phyloP scores from a whole-genome alignment of 2,797 vertebrate genomes.

The Pipistrellus pygmaeus region DNA sequence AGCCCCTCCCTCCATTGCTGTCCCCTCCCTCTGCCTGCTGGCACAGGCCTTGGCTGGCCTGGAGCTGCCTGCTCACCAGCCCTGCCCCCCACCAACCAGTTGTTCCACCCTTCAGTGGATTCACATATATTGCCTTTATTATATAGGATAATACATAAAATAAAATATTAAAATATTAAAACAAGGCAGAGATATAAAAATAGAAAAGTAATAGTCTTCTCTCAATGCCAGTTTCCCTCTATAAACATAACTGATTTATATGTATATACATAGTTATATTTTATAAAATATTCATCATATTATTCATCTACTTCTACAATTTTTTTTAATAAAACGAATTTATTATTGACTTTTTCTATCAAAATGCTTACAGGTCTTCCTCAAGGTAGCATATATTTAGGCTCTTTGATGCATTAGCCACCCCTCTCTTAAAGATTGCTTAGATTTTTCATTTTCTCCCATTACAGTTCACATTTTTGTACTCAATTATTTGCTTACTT shows the following conservation, averaged over 20 bases:
- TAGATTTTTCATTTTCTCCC: not conserved
- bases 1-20: fast-evolving
- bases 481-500: not conserved
- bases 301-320: not conserved
- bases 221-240: not conserved
- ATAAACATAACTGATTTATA: not conserved
- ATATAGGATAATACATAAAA: not conserved
- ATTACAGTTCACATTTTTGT: not conserved
- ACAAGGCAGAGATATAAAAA: not conserved
- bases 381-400: not conserved
- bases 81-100: too few species aligned
- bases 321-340: not conserved
- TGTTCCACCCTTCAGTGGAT: too few species aligned
- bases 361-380: not conserved
- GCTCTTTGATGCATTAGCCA: not conserved
- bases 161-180: constrained; percentile 13
- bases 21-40: too few species aligned
- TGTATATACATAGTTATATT: not conserved
- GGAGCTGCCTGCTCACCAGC: too few species aligned
- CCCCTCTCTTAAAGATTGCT: constrained; percentile 1
- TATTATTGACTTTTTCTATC: constrained; percentile 31
- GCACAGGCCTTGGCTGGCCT: too few species aligned
- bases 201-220: not conserved
- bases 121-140: too few species aligned
- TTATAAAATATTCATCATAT: not conserved